Evolutionary conservation across 2,888 invertebrate species (phyloP).

Genomic region (Argynnis bischoffii): DNA sequence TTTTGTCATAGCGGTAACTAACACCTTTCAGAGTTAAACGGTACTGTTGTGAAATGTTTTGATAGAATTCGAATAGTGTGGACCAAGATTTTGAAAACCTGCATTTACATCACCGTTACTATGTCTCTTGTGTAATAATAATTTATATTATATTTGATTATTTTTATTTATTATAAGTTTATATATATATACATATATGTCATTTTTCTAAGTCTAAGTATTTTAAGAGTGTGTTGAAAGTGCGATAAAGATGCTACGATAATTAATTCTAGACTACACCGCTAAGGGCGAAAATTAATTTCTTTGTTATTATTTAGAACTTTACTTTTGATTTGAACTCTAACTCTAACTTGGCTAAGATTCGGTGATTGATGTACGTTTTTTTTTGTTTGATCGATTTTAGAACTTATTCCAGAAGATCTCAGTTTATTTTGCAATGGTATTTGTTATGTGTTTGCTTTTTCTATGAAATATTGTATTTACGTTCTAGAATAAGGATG

Average conservation of each 20-base stretch:
- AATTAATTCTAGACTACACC: background rate
- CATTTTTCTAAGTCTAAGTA: too few species aligned
- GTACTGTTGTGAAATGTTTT: background rate
- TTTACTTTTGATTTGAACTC: background rate
- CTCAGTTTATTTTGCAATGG: constrained; percentile 52
- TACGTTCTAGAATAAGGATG: constrained; percentile 27
- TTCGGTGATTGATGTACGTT: constrained; percentile 33
- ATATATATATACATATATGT: too few species aligned
- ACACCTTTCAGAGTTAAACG: background rate
- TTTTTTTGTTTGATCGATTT: constrained; percentile 27
- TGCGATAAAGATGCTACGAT: constrained; percentile 4
- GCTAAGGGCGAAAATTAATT: background rate
- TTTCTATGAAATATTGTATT: constrained; percentile 36
- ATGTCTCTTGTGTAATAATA: too few species aligned
- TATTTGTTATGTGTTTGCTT: constrained; percentile 37
- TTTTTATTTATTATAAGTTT: too few species aligned
- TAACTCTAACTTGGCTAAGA: background rate
- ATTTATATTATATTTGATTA: too few species aligned
- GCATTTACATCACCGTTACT: background rate
- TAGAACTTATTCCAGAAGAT: constrained; percentile 48
- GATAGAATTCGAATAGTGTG: background rate
- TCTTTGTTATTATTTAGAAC: background rate
- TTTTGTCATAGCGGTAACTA: too few species aligned
- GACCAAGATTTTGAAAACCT: background rate
- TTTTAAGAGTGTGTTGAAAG: background rate